phyloP scores from a whole-genome alignment of 2,113 vertebrate genomes.

The Grammomys dolichurus region DNA sequence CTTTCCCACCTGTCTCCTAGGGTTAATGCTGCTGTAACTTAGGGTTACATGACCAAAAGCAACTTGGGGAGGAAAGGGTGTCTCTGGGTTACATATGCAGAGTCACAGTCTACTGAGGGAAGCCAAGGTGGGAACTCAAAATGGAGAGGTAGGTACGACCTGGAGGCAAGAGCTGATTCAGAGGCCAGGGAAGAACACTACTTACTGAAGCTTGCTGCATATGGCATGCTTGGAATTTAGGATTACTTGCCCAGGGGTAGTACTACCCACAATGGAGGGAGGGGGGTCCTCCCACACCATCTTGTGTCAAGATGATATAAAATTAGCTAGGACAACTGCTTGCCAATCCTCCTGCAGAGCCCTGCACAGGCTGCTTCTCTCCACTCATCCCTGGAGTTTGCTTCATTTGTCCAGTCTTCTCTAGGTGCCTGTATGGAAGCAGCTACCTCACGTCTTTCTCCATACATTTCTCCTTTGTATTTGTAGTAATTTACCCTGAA shows the following conservation, averaged over 20 bases:
- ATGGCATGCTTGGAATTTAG: not conserved
- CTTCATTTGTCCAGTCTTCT: not conserved
- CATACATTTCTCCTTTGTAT: not conserved
- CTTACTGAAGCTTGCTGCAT: not conserved
- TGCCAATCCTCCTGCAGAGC: not conserved
- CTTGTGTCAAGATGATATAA: not conserved
- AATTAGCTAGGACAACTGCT: not conserved
- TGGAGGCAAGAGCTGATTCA: not conserved
- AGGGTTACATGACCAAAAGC: not conserved
- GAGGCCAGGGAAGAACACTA: not conserved
- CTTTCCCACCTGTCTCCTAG: not conserved
- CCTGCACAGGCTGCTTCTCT: not conserved
- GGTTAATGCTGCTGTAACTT: not conserved
- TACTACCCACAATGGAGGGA: not conserved
- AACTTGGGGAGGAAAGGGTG: not conserved
- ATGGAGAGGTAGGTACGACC: not conserved
- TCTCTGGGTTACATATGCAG: not conserved
- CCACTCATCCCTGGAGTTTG: not conserved
- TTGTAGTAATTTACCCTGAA: constrained; percentile 22
- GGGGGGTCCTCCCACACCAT: not conserved
- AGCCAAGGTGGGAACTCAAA: not conserved
- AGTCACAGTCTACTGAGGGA: not conserved
- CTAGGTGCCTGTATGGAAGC: not conserved
- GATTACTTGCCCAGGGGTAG: not conserved
- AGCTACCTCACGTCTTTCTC: constrained; percentile 8